phyloP scores from a whole-genome alignment of 2,113 vertebrate species.

The Alces alces region DNA sequence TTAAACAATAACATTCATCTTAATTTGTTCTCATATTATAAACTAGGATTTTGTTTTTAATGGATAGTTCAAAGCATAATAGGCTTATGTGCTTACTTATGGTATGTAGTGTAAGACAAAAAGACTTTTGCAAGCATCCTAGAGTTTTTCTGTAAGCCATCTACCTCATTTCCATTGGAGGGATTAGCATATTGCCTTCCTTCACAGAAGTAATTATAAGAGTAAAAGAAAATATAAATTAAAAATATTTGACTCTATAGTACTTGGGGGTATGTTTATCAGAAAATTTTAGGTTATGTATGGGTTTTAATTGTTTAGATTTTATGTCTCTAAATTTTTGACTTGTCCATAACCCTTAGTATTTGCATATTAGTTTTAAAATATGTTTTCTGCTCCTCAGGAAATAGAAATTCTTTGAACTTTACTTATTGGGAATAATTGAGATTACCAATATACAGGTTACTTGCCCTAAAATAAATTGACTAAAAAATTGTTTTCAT shows the following conservation, averaged over 20 bases:
- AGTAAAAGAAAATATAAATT: background rate
- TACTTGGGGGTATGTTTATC: background rate
- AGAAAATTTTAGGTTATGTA: background rate
- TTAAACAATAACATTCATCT: background rate
- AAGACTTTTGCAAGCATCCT: background rate
- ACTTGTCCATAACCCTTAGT: background rate
- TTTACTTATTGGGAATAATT: background rate
- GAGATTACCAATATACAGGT: background rate
- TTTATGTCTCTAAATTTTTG: conserved; percentile 23
- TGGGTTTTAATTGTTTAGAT: background rate
- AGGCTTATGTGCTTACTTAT: background rate
- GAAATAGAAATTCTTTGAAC: conserved; percentile 14
- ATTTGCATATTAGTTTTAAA: conserved; percentile 29
- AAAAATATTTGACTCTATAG: background rate
- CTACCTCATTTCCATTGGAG: background rate
- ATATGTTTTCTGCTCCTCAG: background rate
- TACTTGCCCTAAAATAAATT: conserved; percentile 2
- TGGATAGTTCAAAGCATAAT: background rate
- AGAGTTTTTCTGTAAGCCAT: background rate
- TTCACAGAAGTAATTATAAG: background rate
- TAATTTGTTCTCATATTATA: conserved; percentile 8
- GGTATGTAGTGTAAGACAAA: background rate
- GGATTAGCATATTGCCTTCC: background rate
- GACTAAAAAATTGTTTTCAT: conserved; percentile 24
- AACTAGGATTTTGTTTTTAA: conserved; percentile 46